phyloP scores from a whole-genome alignment of 2,113 vertebrate genomes.

The Rattus rattus region DNA sequence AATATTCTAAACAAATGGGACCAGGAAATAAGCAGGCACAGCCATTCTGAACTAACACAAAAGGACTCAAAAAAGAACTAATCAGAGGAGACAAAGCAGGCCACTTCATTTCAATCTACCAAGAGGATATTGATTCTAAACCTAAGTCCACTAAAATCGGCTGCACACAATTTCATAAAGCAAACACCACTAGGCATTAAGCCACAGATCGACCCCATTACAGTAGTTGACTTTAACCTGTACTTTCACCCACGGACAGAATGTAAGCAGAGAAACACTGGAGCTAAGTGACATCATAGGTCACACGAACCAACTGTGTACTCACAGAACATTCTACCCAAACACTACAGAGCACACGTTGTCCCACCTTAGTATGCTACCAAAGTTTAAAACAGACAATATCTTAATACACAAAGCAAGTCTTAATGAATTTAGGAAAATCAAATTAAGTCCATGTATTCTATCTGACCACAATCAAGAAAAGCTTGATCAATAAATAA shows the following conservation, averaged over 20 bases:
- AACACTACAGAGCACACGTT: too few species aligned
- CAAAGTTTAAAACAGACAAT: background rate
- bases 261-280: background rate
- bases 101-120: background rate
- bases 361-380: too few species aligned
- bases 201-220: background rate
- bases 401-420: background rate
- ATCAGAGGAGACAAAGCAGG: background rate
- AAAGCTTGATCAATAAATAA: background rate
- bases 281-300: background rate
- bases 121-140: background rate
- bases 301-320: background rate
- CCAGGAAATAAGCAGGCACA: background rate
- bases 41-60: background rate
- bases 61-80: background rate
- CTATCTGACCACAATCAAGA: background rate
- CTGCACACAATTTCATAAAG: background rate
- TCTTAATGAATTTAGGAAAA: background rate
- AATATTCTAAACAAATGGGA: background rate
- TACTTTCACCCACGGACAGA: background rate
- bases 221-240: background rate
- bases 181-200: background rate
- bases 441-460: background rate
- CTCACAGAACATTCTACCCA: background rate
- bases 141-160: background rate